Evolutionary conservation across 2,797 vertebrate genomes (phyloP), one percentile per base, ranked within the genome.

Genomic region (Oreochromis grahami): DNA sequence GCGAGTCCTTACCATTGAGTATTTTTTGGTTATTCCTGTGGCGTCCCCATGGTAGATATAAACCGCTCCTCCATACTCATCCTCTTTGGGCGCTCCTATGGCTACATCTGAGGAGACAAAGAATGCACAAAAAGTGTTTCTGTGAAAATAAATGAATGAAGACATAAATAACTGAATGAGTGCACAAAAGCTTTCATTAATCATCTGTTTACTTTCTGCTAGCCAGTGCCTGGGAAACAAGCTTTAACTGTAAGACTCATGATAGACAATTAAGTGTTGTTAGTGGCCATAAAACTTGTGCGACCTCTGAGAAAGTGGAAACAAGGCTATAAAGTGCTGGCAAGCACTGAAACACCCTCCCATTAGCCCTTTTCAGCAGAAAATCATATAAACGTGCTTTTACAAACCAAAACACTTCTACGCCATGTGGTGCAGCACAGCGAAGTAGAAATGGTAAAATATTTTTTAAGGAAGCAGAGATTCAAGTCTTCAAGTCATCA

Each of bases 1-100:
- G 13, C 2, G 3, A 79, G 19, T 70, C 13, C 77, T 92, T 96
- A 99, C 99, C 98, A 99, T 98, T 29, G 98, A 99, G 92, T 99
- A 98, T 85, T 96, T 97, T 77, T 92, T 95, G 80, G 97, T 88
- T 7, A 99, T 96, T 82, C 98, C 99, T 32, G 85, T 19, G 15
- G 94, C 83, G 3, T 98, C 97, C 0, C 99, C 98, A 0, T 99
- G 98, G 86, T 99, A 99, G 93, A 99, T 97, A 76, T 99, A 99
- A 15, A 99, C 97, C 0, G 97, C 98, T 86, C 98, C 99, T 3
- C 91, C 36, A 24, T 97, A 98, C 90, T 99, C 97, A 2, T 99
- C 97, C 84, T 99, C 98, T 92, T 98, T 97, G 13, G 99, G 98
- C 0, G 99, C 98, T 19, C 98, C 98, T 84, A 99, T 96, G 72